Base-by-base conservation (phyloP, 1,140 invertebrate genomes). In the Colletes gigas region DNA sequence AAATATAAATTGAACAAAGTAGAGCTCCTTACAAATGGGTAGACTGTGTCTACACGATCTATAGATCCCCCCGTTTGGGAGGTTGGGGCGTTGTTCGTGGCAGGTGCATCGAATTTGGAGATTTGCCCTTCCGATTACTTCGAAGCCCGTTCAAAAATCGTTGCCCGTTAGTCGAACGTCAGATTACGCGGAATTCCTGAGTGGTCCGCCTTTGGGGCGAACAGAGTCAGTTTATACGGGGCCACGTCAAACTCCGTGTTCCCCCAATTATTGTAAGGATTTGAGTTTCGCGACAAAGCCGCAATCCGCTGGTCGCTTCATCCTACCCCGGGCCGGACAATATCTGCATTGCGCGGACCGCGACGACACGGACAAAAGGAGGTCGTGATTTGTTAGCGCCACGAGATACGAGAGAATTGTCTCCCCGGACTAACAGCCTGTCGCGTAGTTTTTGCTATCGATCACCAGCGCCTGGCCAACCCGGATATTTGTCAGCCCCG, bases 381-480 rank as follows among this genome's bases (percentile, higher is more conserved):
- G 62, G 70, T 72, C 62, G 85, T 77, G 82, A 86, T 88, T 83
- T 80, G 78, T 81, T 84, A 77, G 81, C 83, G 59, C 47, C 74
- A 59, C 57, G 75, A 80, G 70, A 86, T 73, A 83, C 57, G 63
- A 65, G 41, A 55, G 41, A 55, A 86, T 59, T 39, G 69, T 86
- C 60, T 30, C 44, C 50, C 19, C 21, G 73, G 60, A 63, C 73
- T 83, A 80, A 60, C 82, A 76, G 84, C 21, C 80, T 30, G 84
- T 78, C 71, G 62, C 76, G 67, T 86, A 75, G 83, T 74, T 75
- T 83, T 85, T 82, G 81, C 55, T 80, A 86, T 86, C 85, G 85
- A 86, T 86, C 85, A 75, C 63, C 30, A 2, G 30, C 30, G 30
- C n/a, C 60, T 44, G 30, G 66, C 68, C 59, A 62, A 62, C 50